A percentile compares a stretch with the other conserved stretches of the same genome.
Conservation (phyloP, 1,140 invertebrate genomes). For the Dreissena polymorpha region DNA sequence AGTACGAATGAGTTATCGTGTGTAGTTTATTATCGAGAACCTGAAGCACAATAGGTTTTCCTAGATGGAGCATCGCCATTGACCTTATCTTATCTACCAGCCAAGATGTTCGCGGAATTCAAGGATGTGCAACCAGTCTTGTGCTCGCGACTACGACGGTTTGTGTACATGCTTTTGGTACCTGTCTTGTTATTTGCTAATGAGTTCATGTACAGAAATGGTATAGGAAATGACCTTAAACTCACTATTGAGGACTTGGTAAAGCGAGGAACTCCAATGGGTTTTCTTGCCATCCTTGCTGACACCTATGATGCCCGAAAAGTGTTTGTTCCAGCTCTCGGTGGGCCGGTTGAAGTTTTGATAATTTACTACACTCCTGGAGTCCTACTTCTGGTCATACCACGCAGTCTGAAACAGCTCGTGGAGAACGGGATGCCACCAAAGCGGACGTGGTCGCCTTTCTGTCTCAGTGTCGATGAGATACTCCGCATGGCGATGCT, state of each 20-base stretch:
- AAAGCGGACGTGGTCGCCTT: neutral
- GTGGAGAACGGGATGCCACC: constrained; percentile 27
- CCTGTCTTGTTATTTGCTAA: constrained; percentile 21
- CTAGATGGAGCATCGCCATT: constrained; percentile 28
- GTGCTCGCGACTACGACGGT: constrained; percentile 13
- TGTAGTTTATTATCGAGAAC: too few species aligned
- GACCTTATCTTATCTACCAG: neutral
- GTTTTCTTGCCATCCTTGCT: constrained; percentile 28
- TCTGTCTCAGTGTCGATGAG: constrained; percentile 19
- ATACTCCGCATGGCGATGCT: constrained; percentile 19
- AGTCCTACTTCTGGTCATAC: constrained; percentile 25
- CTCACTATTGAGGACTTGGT: constrained; percentile 11
- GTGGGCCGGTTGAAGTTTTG: constrained; percentile 24
- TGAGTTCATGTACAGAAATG: constrained; percentile 8
- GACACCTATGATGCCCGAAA: constrained; percentile 6
- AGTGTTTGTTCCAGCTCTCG: constrained; percentile 29
- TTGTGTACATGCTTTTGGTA: constrained; percentile 13
- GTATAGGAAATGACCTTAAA: neutral
- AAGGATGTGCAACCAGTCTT: neutral
- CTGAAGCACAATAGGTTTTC: constrained; percentile 19
- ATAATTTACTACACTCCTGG: constrained; percentile 20
- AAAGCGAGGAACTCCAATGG: constrained; percentile 19
- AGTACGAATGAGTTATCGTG: too few species aligned
- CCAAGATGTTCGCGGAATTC: neutral
- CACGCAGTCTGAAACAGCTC: constrained; percentile 30